These are phyloP conservation scores for Thamnaconus septentrionalis DNA, from an alignment of 2,113 vertebrate genomes.

Conservation along the genomic window DNA sequence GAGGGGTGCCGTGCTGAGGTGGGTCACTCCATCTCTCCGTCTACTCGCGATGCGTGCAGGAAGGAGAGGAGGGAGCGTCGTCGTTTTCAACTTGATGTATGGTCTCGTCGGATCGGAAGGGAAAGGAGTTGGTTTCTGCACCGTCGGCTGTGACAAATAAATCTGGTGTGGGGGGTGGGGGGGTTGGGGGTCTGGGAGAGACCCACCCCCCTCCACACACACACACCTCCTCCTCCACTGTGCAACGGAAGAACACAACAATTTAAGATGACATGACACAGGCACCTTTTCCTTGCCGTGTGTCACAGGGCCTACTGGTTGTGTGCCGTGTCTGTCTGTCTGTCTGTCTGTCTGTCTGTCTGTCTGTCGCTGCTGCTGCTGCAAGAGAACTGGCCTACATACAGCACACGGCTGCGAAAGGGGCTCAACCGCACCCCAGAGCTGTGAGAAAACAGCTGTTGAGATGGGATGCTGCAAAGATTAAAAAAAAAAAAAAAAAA, in stretches of 20 bases:
- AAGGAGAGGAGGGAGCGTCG: background rate
- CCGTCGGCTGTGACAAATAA: slow-evolving; percentile 44
- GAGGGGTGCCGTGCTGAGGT: slow-evolving; percentile 60
- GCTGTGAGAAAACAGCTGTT: slow-evolving; percentile 69
- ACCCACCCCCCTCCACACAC: too few relatives aligned
- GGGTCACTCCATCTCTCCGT: slow-evolving; percentile 48
- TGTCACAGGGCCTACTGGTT: slow-evolving; percentile 49
- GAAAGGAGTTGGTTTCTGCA: slow-evolving; percentile 15
- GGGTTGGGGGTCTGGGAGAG: background rate
- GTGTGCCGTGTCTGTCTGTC: slow-evolving; percentile 30
- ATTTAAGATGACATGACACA: slow-evolving; percentile 53
- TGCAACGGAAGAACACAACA: background rate
- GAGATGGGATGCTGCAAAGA: slow-evolving; percentile 67
- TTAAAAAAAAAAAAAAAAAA: slow-evolving; percentile 22
- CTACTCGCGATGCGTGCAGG: slow-evolving; percentile 26
- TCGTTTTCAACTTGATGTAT: slow-evolving; percentile 25
- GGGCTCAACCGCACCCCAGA: slow-evolving; percentile 71
- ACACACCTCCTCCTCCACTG: too few relatives aligned
- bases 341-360: too few relatives aligned
- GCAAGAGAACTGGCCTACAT: slow-evolving; percentile 69
- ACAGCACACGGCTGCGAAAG: slow-evolving; percentile 53
- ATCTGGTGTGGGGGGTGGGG: slow-evolving; percentile 26
- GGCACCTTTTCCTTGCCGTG: slow-evolving; percentile 28
- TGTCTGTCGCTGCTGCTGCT: slow-evolving; percentile 17
- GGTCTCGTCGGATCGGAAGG: slow-evolving; percentile 17